Evolutionary conservation across 30 jellyfish, hydroid and myxozoan genomes (phyloP), one percentile per base, ranked within the genome.

Genomic region (Aurelia coerulea): DNA sequence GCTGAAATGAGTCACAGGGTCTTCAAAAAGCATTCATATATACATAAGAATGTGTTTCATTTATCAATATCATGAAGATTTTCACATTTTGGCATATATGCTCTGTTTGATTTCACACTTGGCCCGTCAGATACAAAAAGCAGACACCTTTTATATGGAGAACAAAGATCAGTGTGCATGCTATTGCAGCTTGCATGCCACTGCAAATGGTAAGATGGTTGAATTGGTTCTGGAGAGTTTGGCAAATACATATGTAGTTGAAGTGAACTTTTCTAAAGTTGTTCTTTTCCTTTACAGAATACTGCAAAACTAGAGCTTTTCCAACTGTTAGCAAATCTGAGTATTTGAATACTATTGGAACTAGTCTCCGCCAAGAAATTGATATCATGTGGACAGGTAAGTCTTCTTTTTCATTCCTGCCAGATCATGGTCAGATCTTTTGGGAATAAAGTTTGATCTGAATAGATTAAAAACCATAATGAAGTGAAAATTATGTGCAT

Each of bases 361-460:
- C 79, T 18, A 72, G 54, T 19, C 90, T 96, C 65, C 53, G 83
- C 14, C 80, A 82, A 18, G 97, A 81, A 12, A 84, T 96, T 35
- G 94, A 86, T 31, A 84, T 96, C 16, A 56, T 96, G 53, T 96
- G 99, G 99, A 96, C 99, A 79, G 99, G 99, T 95, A 62, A 16
- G 84, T 56, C 11, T 8, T 16, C 10, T 41, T 9, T 13, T 76
- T 19, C n/a, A 37, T 16, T 33, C 11, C 31, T 19, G 52, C 72
- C 35, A 46, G 5, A 3, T 23, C 15, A 0, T 46, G 56, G 14
- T 46, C 56, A 46, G 14, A 5, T 46, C 56, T 46, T 1, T 0
- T 9, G 13, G 56, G 15, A 46, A 9, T 0, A 46, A 46, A 4
- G 2, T 46, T 3, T 4, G 56, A 46, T 46, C 56, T 7, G 12